Base-by-base conservation (phyloP, 2,888 invertebrate species). In the Halocaridina rubra region DNA sequence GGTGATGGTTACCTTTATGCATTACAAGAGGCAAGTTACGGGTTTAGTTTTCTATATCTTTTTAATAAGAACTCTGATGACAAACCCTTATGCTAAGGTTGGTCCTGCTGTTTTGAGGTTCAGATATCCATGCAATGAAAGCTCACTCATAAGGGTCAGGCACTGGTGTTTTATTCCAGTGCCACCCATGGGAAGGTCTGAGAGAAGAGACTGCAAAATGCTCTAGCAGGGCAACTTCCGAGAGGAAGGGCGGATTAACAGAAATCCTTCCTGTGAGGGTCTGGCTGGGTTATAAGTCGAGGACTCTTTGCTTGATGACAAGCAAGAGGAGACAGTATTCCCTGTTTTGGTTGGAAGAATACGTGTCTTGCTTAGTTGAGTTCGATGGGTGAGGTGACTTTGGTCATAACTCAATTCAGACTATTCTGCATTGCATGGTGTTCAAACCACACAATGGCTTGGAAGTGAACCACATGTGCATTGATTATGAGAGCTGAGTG, bases 391-490 rank as follows among this genome's bases (percentile, higher is more conserved):
- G 72, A 84, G 82, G 82, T 84, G 82, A 69, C 72, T 24, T 24
- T 61, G 32, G 72, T 69, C 82, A 84, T 84, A 84, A 84, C 82
- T 84, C 82, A 84, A 84, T 84, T 84, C 82, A 84, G 82, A 84
- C 82, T 84, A 84, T 72, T 84, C 82, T 84, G 82, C 78, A 64
- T 39, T 72, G 61, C 77, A 29, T 69, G 22, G 16, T 53, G 19
- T 53, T 19, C 53, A 53, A 53, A 53, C 4, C 19, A 19, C 1
- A 1, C 1, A n/a, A 3, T 53, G 16, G 53, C 19, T 16, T 22
- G 24, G 2, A 30, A 30, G 32, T 69, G 30, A 30, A 19, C 32
- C 69, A 27, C 29, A 69, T 69, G 69, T 69, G 19, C 32, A 16
- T 10, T 69, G 69, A 69, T 69, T 69, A 69, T 69, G 69, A 69